These are phyloP conservation scores for Mustela lutreola DNA, from an alignment of 2,113 vertebrate genomes.

Conservation along the genomic window DNA sequence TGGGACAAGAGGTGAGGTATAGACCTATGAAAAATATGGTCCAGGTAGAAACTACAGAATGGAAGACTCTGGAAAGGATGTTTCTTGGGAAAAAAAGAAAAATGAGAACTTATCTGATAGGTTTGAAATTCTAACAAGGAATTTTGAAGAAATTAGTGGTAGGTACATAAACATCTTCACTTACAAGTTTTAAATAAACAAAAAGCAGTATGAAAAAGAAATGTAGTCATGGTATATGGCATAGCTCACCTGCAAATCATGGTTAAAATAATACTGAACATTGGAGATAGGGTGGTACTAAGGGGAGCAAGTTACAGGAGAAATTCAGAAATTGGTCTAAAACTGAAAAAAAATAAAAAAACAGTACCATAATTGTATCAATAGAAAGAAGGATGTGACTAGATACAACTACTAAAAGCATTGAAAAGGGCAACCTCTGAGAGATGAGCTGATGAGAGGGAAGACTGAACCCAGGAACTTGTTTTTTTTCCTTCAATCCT, in stretches of 20 bases:
- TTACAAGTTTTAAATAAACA: conserved; percentile 24
- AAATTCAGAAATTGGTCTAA: neutral
- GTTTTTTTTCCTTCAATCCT: neutral
- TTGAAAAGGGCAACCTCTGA: neutral
- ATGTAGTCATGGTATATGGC: neutral
- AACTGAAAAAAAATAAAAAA: neutral
- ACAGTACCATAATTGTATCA: neutral
- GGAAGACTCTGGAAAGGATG: neutral
- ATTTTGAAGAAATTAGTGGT: neutral
- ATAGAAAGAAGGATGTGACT: neutral
- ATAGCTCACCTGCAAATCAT: neutral
- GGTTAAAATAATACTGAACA: neutral
- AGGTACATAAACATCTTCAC: neutral
- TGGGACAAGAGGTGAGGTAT: neutral
- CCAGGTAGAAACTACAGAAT: neutral
- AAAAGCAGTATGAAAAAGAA: neutral
- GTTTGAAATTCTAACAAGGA: neutral
- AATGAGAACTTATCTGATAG: neutral
- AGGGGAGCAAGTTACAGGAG: neutral
- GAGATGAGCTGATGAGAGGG: neutral
- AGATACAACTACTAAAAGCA: neutral
- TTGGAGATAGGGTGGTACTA: neutral
- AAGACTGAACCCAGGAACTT: neutral
- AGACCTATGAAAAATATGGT: neutral
- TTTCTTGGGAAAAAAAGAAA: neutral